A percentile compares a stretch with the other conserved stretches of the same genome.
phyloP scores from a whole-genome alignment of 2,797 vertebrate genomes.

The Sus cebifrons region DNA sequence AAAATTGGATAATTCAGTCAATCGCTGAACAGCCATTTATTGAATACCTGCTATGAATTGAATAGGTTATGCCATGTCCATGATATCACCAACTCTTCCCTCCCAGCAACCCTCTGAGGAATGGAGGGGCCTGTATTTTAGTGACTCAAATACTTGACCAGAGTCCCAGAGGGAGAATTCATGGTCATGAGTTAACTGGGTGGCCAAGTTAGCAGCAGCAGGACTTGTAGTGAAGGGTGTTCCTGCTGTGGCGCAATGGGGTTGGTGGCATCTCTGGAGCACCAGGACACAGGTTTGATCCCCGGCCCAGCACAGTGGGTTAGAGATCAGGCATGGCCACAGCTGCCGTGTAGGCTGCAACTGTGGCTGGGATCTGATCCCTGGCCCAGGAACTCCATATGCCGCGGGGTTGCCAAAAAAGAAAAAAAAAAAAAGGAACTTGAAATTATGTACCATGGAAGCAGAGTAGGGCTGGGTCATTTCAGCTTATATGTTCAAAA shows the following conservation, averaged over 20 bases:
- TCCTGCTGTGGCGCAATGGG: no score
- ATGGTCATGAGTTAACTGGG: background rate
- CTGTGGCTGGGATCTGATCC: no score
- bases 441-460: slow-evolving; percentile 14
- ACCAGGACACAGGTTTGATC: no score
- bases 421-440: background rate
- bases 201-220: background rate
- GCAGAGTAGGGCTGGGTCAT: background rate
- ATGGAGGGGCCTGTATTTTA: background rate
- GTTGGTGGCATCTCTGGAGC: no score
- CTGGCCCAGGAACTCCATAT: no score
- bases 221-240: background rate
- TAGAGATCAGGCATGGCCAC: no score
- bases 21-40: slow-evolving; percentile 12
- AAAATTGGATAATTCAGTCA: slow-evolving; percentile 38
- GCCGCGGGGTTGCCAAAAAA: no score
- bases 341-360: no score
- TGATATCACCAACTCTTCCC: background rate
- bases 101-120: background rate
- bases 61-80: background rate
- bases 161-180: slow-evolving; percentile 10
- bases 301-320: no score
- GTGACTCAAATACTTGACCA: slow-evolving; percentile 27
- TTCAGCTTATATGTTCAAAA: slow-evolving; percentile 5
- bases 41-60: background rate